Conservation (phyloP, 2,113 vertebrate genomes). For the Micronycteris hirsuta region DNA sequence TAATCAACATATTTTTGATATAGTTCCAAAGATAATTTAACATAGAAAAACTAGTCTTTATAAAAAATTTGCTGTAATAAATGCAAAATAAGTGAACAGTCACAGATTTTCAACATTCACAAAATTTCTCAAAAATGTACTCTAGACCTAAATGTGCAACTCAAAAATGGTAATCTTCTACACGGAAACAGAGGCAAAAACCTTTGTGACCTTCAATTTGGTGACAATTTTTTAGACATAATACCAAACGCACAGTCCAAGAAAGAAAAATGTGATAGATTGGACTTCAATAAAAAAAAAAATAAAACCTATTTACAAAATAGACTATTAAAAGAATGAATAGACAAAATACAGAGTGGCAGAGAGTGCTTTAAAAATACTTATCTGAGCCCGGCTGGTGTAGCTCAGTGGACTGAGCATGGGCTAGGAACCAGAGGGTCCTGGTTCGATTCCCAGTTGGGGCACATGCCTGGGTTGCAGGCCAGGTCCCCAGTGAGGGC, state of each 20-base stretch:
- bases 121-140: neutral
- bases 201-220: neutral
- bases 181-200: neutral
- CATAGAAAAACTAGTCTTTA: neutral
- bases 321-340: neutral
- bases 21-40: neutral
- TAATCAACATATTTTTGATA: neutral
- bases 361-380: neutral
- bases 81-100: neutral
- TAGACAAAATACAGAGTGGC: neutral
- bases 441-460: too few species aligned
- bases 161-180: neutral
- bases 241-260: too few species aligned
- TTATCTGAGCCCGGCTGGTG: too few species aligned
- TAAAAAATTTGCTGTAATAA: neutral
- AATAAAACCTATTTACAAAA: neutral
- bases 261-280: neutral
- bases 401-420: too few species aligned
- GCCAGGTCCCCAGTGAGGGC: too few species aligned
- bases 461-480: too few species aligned
- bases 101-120: neutral
- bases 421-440: too few species aligned
- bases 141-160: neutral
- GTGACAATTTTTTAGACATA: too few species aligned
- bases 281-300: neutral